A percentile compares a stretch with the other conserved stretches of the same genome.
Evolutionary conservation across 2,888 invertebrate species (phyloP).

Genomic region (Amphimallon solstitiale): DNA sequence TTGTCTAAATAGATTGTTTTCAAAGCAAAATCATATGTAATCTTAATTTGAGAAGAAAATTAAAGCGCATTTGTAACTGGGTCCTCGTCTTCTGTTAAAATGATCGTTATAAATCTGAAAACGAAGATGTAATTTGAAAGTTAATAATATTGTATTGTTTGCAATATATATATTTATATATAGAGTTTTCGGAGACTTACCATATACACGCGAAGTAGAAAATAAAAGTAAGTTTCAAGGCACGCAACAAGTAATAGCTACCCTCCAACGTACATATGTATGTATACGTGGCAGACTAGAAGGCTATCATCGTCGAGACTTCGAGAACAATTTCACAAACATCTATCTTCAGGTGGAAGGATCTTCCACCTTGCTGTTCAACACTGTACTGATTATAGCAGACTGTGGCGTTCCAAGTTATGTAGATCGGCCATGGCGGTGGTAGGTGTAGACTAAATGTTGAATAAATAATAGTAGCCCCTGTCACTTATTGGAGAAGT

Average conservation of each 20-base stretch:
- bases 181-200: too few relatives aligned
- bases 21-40: constrained; percentile 12
- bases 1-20: constrained; percentile 19
- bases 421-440: constrained; percentile 29
- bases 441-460: constrained; percentile 41
- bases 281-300: neutral
- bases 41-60: neutral
- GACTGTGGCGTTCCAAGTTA: constrained; percentile 36
- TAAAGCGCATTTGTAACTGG: neutral
- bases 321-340: constrained; percentile 8
- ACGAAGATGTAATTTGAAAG: too few relatives aligned
- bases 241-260: neutral
- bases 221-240: too few relatives aligned
- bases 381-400: constrained; percentile 1
- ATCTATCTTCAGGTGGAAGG: neutral
- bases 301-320: neutral
- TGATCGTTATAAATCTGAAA: too few relatives aligned
- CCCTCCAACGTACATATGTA: neutral
- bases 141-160: too few relatives aligned
- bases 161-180: too few relatives aligned
- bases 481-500: constrained; percentile 48
- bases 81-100: too few relatives aligned
- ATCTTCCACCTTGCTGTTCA: constrained; percentile 20
- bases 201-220: too few relatives aligned
- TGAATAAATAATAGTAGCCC: constrained; percentile 50